These are phyloP conservation scores for Mormyrops attenuatus DNA, from an alignment of 2,797 vertebrate genomes.

Conservation along the genomic window DNA sequence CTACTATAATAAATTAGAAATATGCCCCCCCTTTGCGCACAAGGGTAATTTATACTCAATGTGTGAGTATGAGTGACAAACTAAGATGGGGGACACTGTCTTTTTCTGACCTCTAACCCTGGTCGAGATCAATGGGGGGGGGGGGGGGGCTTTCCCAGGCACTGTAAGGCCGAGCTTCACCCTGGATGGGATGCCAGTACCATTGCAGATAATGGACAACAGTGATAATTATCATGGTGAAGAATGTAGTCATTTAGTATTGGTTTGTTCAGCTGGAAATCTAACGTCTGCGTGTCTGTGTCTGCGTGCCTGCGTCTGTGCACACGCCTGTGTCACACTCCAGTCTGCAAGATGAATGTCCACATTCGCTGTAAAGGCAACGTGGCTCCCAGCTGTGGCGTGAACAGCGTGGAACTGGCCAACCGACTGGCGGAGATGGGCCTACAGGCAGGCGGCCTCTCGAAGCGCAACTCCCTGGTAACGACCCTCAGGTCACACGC, in stretches of 20 bases:
- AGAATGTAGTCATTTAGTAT: neutral
- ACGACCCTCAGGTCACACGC: neutral
- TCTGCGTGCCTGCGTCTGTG: neutral
- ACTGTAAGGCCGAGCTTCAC: neutral
- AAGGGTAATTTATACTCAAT: neutral
- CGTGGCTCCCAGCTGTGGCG: constrained; percentile 88
- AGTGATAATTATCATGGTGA: neutral
- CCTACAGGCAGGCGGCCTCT: constrained; percentile 77
- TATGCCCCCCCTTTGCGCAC: neutral
- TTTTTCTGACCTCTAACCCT: neutral
- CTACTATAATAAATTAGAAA: neutral
- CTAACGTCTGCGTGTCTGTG: neutral
- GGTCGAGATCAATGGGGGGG: neutral
- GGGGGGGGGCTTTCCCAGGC: neutral
- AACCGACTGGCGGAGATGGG: constrained; percentile 90
- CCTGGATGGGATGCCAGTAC: neutral
- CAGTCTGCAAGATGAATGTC: constrained; percentile 95
- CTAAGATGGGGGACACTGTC: neutral
- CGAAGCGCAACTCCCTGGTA: constrained; percentile 61
- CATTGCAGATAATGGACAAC: neutral
- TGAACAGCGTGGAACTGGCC: constrained; percentile 86
- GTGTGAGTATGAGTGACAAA: neutral
- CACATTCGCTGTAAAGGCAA: constrained; percentile 93
- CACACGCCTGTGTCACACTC: neutral
- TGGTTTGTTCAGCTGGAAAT: neutral